Evolutionary conservation across 2,888 invertebrate species (phyloP).

Genomic region (Scaptomyza polygonia): DNA sequence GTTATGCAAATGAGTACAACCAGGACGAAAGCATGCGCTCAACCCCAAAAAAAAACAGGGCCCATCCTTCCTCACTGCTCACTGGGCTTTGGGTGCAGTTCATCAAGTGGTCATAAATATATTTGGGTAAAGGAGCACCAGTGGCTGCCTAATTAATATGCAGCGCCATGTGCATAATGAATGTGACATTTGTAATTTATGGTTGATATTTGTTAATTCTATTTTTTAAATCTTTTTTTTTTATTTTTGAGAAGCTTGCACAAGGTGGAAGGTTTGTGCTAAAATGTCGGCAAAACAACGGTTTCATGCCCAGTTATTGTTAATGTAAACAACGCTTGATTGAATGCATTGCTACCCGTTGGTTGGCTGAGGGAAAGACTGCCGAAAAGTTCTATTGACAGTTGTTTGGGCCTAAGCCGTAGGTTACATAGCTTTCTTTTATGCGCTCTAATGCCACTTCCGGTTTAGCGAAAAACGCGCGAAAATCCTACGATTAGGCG

Average conservation of each 20-base stretch:
- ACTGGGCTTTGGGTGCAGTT: conserved; percentile 68
- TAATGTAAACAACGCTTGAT: conserved; percentile 73
- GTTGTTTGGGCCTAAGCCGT: conserved; percentile 41
- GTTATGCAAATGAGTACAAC: conserved; percentile 78
- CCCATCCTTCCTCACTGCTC: background rate
- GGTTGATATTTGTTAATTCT: conserved; percentile 71
- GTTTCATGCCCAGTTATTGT: conserved; percentile 83
- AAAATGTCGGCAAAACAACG: conserved; percentile 77
- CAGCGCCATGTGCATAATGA: conserved; percentile 82
- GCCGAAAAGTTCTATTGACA: conserved; percentile 40
- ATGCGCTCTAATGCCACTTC: conserved; percentile 57
- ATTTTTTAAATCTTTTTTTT: conserved; percentile 24
- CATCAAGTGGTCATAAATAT: conserved; percentile 79
- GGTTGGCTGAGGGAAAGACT: conserved; percentile 19
- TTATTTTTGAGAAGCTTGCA: conserved; percentile 48
- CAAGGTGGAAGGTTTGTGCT: conserved; percentile 52
- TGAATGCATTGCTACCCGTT: conserved; percentile 27
- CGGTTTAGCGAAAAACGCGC: conserved; percentile 67
- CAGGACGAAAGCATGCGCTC: conserved; percentile 62
- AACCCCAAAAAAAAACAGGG: conserved; percentile 37
- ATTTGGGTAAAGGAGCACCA: conserved; percentile 46
- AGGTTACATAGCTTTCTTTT: conserved; percentile 19
- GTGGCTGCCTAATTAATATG: conserved; percentile 74
- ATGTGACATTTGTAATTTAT: conserved; percentile 82
- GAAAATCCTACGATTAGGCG: conserved; percentile 66